Conservation (phyloP, 2,888 invertebrate species). For the Pherbina coryleti region DNA sequence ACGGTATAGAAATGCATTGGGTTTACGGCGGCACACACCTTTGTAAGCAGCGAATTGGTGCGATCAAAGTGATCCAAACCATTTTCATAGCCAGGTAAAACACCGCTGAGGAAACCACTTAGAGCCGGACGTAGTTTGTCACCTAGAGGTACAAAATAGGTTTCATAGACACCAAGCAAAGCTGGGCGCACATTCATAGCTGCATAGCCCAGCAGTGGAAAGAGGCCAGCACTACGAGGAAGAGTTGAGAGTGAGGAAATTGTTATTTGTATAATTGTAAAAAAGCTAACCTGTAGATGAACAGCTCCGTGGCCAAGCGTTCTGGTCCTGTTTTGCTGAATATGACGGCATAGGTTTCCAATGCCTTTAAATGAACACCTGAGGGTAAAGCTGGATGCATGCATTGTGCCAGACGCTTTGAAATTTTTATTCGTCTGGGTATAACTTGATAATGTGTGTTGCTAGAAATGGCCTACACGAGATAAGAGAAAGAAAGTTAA, state of each 20-base stretch:
- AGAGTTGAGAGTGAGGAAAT: neutral
- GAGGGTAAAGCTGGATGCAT: conserved; percentile 93
- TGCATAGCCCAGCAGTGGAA: conserved; percentile 89
- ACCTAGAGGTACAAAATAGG: conserved; percentile 86
- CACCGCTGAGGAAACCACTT: conserved; percentile 87
- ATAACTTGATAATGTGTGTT: conserved; percentile 88
- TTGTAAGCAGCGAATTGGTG: conserved; percentile 66
- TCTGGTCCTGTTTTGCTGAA: conserved; percentile 89
- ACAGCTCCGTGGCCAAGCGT: conserved; percentile 83
- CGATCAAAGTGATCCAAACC: conserved; percentile 88
- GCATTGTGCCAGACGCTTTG: conserved; percentile 92
- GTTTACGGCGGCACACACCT: conserved; percentile 81
- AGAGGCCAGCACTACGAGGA: conserved; percentile 76
- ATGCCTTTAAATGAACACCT: conserved; percentile 90
- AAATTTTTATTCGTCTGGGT: conserved; percentile 87
- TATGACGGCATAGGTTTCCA: conserved; percentile 92
- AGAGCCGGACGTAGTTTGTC: conserved; percentile 79
- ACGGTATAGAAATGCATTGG: conserved; percentile 86
- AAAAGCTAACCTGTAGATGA: conserved; percentile 80
- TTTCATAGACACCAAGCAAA: conserved; percentile 86
- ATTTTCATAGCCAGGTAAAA: conserved; percentile 88
- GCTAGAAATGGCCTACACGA: conserved; percentile 78
- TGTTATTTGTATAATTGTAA: too few species aligned
- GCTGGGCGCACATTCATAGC: conserved; percentile 90
- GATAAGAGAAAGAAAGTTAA: neutral